Conservation (phyloP, 2,113 vertebrate species). For the Phylloscopus trochiloides region DNA sequence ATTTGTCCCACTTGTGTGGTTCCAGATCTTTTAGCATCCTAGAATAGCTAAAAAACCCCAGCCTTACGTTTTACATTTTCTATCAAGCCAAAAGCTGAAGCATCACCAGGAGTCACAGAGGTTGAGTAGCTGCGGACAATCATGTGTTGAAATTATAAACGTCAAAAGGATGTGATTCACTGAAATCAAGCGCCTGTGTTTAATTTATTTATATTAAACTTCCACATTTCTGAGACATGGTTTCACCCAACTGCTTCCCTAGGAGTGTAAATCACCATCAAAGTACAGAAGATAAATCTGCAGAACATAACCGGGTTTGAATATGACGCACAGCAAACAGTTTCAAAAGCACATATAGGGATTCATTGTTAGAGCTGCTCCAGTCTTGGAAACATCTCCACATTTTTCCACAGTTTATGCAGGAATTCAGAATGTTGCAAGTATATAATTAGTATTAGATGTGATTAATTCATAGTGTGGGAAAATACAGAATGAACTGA, state of each 20-base stretch:
- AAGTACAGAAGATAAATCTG: constrained; percentile 49
- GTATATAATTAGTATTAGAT: constrained; percentile 71
- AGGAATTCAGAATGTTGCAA: constrained; percentile 69
- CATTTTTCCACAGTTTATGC: constrained; percentile 70
- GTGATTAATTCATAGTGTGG: constrained; percentile 69
- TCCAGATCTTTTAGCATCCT: neutral
- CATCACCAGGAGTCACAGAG: constrained; percentile 9
- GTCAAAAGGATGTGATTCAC: constrained; percentile 43
- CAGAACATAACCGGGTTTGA: constrained; percentile 33
- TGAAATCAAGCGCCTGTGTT: constrained; percentile 8
- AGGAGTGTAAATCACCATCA: constrained; percentile 53
- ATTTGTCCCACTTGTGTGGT: neutral
- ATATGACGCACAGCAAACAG: constrained; percentile 60
- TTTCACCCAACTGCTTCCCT: constrained; percentile 48
- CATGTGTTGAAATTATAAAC: constrained; percentile 27
- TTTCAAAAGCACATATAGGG: constrained; percentile 35
- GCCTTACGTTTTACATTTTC: neutral
- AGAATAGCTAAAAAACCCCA: neutral
- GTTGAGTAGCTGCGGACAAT: constrained; percentile 16
- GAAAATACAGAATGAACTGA: constrained; percentile 62
- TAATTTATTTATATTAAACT: constrained; percentile 59
- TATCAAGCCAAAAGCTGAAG: neutral
- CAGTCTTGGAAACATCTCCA: constrained; percentile 57
- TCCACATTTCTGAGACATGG: constrained; percentile 33
- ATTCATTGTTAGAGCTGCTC: constrained; percentile 36